Evolutionary conservation across 2,888 invertebrate species (phyloP).

Genomic region (Drosophila pseudotakahashii): DNA sequence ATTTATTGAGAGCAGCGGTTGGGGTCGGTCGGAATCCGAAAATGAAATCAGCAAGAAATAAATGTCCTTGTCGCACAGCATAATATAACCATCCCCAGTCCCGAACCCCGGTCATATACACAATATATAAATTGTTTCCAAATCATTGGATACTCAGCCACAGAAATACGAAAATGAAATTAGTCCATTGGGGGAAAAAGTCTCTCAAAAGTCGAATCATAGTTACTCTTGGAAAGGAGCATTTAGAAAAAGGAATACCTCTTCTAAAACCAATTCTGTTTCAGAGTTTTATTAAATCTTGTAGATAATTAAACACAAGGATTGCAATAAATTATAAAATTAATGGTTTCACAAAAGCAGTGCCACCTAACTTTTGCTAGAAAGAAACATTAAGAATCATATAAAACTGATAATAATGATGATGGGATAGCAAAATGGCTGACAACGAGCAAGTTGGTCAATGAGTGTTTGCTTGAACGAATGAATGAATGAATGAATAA

Average conservation of each 20-base stretch:
- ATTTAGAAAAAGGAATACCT: too few relatives aligned
- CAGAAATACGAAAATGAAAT: slow-evolving; percentile 74
- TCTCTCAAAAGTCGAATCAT: background rate
- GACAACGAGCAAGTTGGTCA: slow-evolving; percentile 18
- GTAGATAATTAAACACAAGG: too few relatives aligned
- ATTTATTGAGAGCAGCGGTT: slow-evolving; percentile 69
- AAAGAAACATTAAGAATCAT: slow-evolving; percentile 52
- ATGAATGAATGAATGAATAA: slow-evolving; percentile 53
- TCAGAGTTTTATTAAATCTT: too few relatives aligned
- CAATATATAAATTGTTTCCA: slow-evolving; percentile 76
- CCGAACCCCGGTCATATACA: slow-evolving; percentile 12
- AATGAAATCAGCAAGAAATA: slow-evolving; percentile 79
- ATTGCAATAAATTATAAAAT: too few relatives aligned
- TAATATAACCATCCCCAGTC: slow-evolving; percentile 41
- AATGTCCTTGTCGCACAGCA: slow-evolving; percentile 71
- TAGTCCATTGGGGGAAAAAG: slow-evolving; percentile 50
- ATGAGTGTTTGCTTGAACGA: slow-evolving; percentile 56
- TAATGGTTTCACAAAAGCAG: too few relatives aligned
- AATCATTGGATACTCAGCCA: slow-evolving; percentile 76
- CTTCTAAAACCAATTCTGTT: too few relatives aligned
- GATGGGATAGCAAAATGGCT: slow-evolving; percentile 42
- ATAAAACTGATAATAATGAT: slow-evolving; percentile 67
- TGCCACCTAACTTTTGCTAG: slow-evolving; percentile 42
- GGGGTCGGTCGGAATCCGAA: slow-evolving; percentile 26
- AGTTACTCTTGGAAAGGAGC: slow-evolving; percentile 16